Evolutionary conservation across 2,113 vertebrate species (phyloP).

Genomic region (Rhagologus leucostigma): DNA sequence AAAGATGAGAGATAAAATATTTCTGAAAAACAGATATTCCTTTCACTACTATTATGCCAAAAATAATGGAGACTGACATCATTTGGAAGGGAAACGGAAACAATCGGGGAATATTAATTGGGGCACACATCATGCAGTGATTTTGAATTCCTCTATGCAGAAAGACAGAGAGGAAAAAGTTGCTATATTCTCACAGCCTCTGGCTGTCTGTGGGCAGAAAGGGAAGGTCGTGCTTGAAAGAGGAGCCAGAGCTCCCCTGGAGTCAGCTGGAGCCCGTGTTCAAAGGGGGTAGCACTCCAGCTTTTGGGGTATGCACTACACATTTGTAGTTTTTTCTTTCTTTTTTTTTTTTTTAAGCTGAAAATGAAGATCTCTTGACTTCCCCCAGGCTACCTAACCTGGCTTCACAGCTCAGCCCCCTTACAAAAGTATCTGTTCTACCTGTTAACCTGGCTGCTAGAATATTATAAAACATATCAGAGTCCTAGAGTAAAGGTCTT

Average conservation of each 20-base stretch:
- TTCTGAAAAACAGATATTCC: neutral
- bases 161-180: neutral
- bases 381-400: neutral
- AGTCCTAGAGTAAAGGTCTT: neutral
- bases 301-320: neutral
- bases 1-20: neutral
- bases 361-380: neutral
- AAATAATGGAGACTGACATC: slow-evolving; percentile 38
- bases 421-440: neutral
- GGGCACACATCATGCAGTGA: neutral
- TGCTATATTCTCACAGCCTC: neutral
- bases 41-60: neutral
- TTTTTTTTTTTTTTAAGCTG: neutral
- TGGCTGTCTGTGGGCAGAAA: neutral
- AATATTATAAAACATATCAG: neutral
- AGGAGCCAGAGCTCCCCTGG: neutral
- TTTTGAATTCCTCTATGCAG: neutral
- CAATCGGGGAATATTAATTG: slow-evolving; percentile 38
- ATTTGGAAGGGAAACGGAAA: slow-evolving; percentile 37
- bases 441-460: neutral
- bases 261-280: neutral
- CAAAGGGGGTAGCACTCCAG: neutral
- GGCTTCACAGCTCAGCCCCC: neutral
- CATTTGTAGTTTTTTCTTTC: neutral
- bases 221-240: neutral